Evolutionary conservation across 1,140 invertebrate genomes (phyloP), one percentile per base, ranked within the genome.

Genomic region (honey bee (Apis mellifera)): DNA sequence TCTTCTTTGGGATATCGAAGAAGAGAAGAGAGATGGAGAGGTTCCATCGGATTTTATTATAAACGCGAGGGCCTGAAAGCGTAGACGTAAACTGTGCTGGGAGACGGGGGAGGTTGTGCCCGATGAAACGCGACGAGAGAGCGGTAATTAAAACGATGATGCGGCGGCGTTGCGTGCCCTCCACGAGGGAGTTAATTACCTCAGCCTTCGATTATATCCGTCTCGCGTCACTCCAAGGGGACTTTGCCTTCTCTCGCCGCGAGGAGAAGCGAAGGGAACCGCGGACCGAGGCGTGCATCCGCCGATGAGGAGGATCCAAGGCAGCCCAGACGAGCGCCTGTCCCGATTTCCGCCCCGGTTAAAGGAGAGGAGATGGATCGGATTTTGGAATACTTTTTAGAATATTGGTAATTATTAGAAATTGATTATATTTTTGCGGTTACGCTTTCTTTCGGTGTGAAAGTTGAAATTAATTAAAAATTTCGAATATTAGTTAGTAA

Each of bases 131-230:
- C 90, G 89, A 91, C 86, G 88, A 92, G 89, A 92, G 32, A 42
- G 87, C 83, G 90, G 92, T 93, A 93, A 93, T 94, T 93, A 93
- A 94, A 93, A 93, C 90, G 90, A 92, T 91, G 90, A 88, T 84
- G 88, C 89, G 89, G 83, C 80, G 32, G 32, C 32, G 32, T 32
- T 32, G 32, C 32, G 68, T 82, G 86, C 80, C 80, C 81, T 90
- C 84, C 84, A 89, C 90, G 85, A 89, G 90, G 91, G 88, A 92
- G 91, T 93, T 93, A 93, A 94, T 94, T 93, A 93, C 91, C 92
- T 91, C 89, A 85, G 90, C 88, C 89, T 92, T 91, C 90, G 92
- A 92, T 92, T 93, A 92, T 91, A 91, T 90, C 90, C 90, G 91
- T 90, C 91, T 92, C 91, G 89, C 86, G 88, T 89, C 87, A 92